Conservation (phyloP, 2,113 vertebrate species). For the Gopherus evgoodei region DNA sequence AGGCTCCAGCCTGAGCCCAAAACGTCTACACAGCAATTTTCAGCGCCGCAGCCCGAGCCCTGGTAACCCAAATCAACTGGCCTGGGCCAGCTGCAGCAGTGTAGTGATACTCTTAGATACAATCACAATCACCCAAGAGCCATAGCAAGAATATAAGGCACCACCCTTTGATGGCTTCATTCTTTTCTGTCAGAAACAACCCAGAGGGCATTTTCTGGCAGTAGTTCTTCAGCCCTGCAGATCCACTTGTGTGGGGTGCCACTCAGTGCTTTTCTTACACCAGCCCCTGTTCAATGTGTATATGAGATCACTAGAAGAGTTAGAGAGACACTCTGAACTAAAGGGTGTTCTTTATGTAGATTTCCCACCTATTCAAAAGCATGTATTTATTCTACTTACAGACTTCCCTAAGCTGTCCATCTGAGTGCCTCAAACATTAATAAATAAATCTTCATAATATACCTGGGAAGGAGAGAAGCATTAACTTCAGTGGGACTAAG, state of each 20-base stretch:
- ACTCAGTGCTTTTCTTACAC: neutral
- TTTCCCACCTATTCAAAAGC: neutral
- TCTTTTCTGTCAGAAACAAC: neutral
- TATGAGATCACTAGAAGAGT: neutral
- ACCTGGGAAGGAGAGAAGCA: neutral
- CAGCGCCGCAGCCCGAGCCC: neutral
- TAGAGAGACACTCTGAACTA: neutral
- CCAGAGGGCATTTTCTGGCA: neutral
- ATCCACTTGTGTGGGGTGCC: neutral
- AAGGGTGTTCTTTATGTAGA: neutral
- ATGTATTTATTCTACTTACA: neutral
- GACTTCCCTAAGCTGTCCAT: neutral
- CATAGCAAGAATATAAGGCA: neutral
- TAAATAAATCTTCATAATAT: neutral
- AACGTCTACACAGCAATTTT: neutral
- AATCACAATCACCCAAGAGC: neutral
- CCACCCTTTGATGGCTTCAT: neutral
- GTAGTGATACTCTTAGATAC: neutral
- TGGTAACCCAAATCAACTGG: neutral
- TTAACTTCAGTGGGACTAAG: neutral
- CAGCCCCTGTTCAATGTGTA: neutral
- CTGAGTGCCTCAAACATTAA: neutral
- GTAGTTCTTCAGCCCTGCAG: neutral
- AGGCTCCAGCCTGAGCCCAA: neutral
- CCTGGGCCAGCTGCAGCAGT: neutral